Evolutionary conservation across 2,113 vertebrate genomes (phyloP), one percentile per base, ranked within the genome.

Genomic region (Aix galericulata): DNA sequence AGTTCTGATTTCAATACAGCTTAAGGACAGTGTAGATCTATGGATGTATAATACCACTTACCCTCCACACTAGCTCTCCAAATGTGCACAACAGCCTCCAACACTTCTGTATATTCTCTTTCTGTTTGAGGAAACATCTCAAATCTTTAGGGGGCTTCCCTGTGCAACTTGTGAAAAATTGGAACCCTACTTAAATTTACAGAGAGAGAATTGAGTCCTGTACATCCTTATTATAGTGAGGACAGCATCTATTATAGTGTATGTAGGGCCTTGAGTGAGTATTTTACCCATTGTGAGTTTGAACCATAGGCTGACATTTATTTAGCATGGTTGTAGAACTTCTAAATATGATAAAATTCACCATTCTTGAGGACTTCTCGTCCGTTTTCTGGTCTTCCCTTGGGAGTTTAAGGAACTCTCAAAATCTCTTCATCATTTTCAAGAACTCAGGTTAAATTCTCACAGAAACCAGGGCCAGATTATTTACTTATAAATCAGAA

Each of bases 41-140:
- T 14, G 53, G 13, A 11, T 66, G 50, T 22, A 3, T 52, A n/a
- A 11, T 6, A 25, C 50, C 9, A 64, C 3, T 2, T 6, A 2
- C 13, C 7, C 36, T 16, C 22, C 9, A 2, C 11, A 20, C 0
- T 0, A 5, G n/a, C 13, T 9, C 4, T 8, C 2, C 12, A 42
- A 27, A 10, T 6, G 12, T 52, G 5, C 23, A 22, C 38, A 8
- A 6, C n/a, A 34, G 1, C 14, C 42, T 75, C 6, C 16, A 58
- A 10, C 2, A 6, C 13, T 3, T 73, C 25, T 21, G 44, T 38
- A 4, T 31, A 12, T 60, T 38, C 82, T 84, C 42, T 17, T 74
- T 44, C 6, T 67, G 23, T n/a, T 32, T 77, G 50, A 36, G 44
- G 50, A 66, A 86, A 40, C 16, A 3, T 25, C 48, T 60, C 4